These are phyloP conservation scores for Tyrophagus putrescentiae DNA, from an alignment of 1,140 invertebrate genomes.

Conservation along the genomic window DNA sequence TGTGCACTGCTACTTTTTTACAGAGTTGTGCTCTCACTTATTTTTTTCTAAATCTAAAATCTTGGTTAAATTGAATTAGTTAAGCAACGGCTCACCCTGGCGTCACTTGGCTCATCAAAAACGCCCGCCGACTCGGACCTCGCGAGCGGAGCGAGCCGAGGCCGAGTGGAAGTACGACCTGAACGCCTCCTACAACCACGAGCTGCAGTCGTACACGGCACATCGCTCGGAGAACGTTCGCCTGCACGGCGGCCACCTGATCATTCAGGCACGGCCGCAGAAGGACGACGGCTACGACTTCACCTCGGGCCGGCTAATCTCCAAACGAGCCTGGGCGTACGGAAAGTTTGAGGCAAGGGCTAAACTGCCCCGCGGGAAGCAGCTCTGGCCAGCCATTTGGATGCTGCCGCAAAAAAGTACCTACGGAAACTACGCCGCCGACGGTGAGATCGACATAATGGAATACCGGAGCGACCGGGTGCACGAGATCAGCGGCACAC, in stretches of 20 bases:
- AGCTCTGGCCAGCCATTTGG: slow-evolving; percentile 21
- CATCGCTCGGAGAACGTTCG: slow-evolving; percentile 8
- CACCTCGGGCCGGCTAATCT: slow-evolving; percentile 11
- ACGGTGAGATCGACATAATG: slow-evolving; percentile 20
- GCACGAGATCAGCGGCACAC: neutral
- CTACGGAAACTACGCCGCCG: slow-evolving; percentile 11
- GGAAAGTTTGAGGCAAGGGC: slow-evolving; percentile 16
- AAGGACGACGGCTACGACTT: neutral
- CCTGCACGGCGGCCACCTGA: slow-evolving; percentile 10
- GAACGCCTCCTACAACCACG: slow-evolving; percentile 19
- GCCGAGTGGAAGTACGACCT: slow-evolving; percentile 22
- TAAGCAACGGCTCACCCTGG: no score
- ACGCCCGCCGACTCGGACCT: no score
- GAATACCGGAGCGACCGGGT: neutral
- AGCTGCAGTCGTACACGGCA: slow-evolving; percentile 10
- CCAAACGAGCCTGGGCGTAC: slow-evolving; percentile 9
- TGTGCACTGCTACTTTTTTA: no score
- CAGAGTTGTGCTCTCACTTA: no score
- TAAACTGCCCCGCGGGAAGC: slow-evolving; percentile 2
- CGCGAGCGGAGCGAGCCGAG: no score
- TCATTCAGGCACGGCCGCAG: slow-evolving; percentile 8
- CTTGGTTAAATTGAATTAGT: no score
- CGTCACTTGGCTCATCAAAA: no score
- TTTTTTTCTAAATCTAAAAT: no score
- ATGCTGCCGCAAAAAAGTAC: slow-evolving; percentile 7